These are phyloP conservation scores for Sula dactylatra DNA, from an alignment of 2,113 vertebrate genomes.

Conservation along the genomic window DNA sequence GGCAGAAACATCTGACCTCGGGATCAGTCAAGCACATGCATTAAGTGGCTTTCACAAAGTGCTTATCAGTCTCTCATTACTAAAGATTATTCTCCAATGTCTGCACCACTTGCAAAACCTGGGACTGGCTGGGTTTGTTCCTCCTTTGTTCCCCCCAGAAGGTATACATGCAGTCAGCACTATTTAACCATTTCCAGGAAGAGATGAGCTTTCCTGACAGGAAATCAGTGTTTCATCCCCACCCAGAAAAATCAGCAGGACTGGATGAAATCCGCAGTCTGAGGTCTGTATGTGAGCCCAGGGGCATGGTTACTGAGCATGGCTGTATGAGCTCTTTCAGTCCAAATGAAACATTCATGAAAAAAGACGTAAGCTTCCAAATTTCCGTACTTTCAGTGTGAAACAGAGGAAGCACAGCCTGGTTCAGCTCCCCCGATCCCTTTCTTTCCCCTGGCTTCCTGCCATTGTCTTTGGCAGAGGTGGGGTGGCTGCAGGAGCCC, in stretches of 20 bases:
- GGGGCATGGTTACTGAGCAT: not conserved
- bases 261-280: not conserved
- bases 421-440: not conserved
- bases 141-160: not conserved
- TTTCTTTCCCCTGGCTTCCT: slow-evolving; percentile 18
- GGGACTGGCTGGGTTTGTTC: slow-evolving; percentile 9
- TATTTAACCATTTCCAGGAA: slow-evolving; percentile 32
- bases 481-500: not conserved
- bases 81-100: not conserved
- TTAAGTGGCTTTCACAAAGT: not conserved
- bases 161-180: not conserved
- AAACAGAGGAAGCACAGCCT: not conserved
- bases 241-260: slow-evolving; percentile 13
- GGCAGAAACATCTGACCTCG: not conserved
- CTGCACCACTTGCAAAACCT: slow-evolving; percentile 23
- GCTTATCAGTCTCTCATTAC: not conserved
- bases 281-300: not conserved
- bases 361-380: not conserved
- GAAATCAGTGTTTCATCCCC: slow-evolving; percentile 30
- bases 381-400: not conserved
- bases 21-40: not conserved
- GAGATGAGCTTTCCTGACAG: slow-evolving; percentile 51
- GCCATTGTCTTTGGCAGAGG: slow-evolving; percentile 15
- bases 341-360: not conserved
- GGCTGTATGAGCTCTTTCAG: not conserved